Evolutionary conservation across 2,888 invertebrate genomes (phyloP).

Genomic region (Thalpophila matura): DNA sequence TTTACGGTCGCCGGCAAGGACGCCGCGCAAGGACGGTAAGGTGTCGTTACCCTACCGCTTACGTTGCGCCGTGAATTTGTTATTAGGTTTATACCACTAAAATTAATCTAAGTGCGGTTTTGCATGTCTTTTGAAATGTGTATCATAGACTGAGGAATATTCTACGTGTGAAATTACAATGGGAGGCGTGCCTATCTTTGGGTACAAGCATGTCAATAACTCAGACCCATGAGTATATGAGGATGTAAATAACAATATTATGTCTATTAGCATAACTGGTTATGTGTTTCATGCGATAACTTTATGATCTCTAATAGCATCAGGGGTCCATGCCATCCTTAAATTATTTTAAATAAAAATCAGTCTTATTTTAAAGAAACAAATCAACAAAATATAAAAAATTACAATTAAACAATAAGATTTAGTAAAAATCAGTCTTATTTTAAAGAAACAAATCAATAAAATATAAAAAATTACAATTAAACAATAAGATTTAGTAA

Average conservation of each 20-base stretch:
- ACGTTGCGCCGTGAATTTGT: constrained; percentile 19
- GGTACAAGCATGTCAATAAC: constrained; percentile 17
- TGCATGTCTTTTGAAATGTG: background rate
- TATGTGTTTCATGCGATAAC: constrained; percentile 29
- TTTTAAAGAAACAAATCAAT: too few species aligned
- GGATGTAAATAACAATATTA: constrained; percentile 26
- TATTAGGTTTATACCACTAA: constrained; percentile 2
- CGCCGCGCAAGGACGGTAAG: constrained; percentile 84
- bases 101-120: background rate
- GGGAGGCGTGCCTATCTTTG: constrained; percentile 6
- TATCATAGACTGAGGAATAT: constrained; percentile 1
- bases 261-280: constrained; percentile 25
- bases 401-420: too few species aligned
- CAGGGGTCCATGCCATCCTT: too few species aligned
- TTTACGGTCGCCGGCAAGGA: constrained; percentile 83
- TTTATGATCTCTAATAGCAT: constrained; percentile 40
- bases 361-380: too few species aligned
- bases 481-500: too few species aligned
- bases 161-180: constrained; percentile 22
- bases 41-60: constrained; percentile 74
- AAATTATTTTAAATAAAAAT: too few species aligned
- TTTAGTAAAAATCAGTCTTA: too few species aligned
- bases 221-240: background rate
- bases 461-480: too few species aligned
- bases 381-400: too few species aligned